Base-by-base conservation (phyloP, 2,113 vertebrate species). In the Cairina moschata region DNA sequence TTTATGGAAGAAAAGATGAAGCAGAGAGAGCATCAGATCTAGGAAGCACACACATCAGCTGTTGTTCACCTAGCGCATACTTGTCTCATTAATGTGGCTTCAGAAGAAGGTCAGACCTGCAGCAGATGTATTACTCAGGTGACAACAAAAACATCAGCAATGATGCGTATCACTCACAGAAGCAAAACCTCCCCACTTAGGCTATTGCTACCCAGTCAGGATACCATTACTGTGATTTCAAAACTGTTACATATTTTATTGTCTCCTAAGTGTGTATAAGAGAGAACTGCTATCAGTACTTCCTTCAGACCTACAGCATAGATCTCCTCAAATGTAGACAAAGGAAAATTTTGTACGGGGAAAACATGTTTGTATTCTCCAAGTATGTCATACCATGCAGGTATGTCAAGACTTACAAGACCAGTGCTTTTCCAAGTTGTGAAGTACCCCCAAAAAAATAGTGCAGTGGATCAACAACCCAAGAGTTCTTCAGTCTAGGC, bases 51-150 rank as follows among this genome's bases (percentile, higher is more conserved):
- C 72, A 73, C 60, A 81, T 56, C 65, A 94, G 72, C 55, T 94
- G 25, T 91, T 93, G 86, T 84, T 93, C 85, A 94, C 83, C 72
- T 68, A 52, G 32, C 60, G 93, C 88, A 81, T 72, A 88, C 63
- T 65, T 81, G 60, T 91, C 68, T 86, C 83, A 58, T 93, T 94
- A 95, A 93, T 58, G 86, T 88, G 83, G 44, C 84, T 88, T 95
- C 73, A 90, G 95, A 95, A 88, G 69, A 71, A 95, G 91, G 90
- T 92, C 95, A 95, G 95, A 93, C 79, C 73, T 79, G 54, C 34
- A 95, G 69, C 79, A 88, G 83, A 83, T 83, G 73, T 88, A 72
- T 93, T 90, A 68, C 56, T 68, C 54, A 59, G 73, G 48, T 92
- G 80, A 88, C 88, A 92, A 75, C 26, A 93, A 59, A 84, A 88